Conservation (phyloP, 2,888 invertebrate species). For the Aphrophora alni region DNA sequence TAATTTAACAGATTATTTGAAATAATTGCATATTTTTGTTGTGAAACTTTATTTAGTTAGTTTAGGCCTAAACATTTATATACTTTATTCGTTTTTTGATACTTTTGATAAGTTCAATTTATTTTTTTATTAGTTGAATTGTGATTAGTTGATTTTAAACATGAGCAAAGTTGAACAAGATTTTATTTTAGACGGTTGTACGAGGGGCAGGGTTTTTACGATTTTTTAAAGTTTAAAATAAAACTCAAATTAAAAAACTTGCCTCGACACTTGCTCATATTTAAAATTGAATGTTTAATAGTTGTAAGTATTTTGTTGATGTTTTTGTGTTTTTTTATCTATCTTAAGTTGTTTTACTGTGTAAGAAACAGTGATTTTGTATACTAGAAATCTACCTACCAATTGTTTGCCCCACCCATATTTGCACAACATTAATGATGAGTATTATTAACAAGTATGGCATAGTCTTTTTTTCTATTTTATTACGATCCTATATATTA, state of each 20-base stretch:
- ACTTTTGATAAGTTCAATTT: not conserved
- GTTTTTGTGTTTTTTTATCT: not conserved
- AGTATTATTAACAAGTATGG: slow-evolving; percentile 45
- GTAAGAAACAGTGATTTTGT: slow-evolving; percentile 3
- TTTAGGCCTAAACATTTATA: not conserved
- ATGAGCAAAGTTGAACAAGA: not conserved
- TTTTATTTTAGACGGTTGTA: not conserved
- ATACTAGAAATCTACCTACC: slow-evolving; percentile 32
- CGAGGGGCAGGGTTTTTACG: no score
- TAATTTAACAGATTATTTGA: not conserved
- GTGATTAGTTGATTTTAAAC: not conserved
- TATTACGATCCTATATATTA: slow-evolving; percentile 54
- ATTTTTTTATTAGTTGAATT: not conserved
- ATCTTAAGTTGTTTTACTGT: not conserved
- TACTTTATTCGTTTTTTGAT: not conserved
- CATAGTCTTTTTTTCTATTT: slow-evolving; percentile 53
- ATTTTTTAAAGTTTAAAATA: no score
- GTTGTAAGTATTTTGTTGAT: not conserved
- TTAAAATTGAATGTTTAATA: not conserved
- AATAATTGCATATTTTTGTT: not conserved
- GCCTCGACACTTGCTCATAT: not conserved
- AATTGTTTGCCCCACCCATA: slow-evolving; percentile 42
- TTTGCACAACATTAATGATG: slow-evolving; percentile 48
- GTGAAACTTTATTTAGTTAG: not conserved
- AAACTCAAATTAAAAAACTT: not conserved